phyloP scores from a whole-genome alignment of 2,888 invertebrate species.

The Cenopis cana region DNA sequence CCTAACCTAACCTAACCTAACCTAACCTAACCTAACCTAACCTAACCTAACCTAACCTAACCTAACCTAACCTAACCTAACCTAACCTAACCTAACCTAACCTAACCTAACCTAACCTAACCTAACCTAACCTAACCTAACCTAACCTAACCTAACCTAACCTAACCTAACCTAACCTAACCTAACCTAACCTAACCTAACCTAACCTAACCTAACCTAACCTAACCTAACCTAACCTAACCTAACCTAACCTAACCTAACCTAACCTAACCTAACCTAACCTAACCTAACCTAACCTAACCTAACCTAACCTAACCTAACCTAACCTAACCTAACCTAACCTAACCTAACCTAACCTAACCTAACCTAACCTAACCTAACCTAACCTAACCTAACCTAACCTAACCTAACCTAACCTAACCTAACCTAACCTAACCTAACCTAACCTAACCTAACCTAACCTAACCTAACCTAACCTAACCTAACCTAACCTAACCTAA shows the following conservation, averaged over 20 bases:
- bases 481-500: constrained; percentile 33
- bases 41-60: constrained; percentile 23
- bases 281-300: constrained; percentile 11
- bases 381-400: neutral
- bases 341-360: neutral
- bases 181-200: constrained; percentile 43
- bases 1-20: constrained; percentile 23
- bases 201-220: constrained; percentile 46
- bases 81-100: constrained; percentile 20
- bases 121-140: neutral
- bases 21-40: constrained; percentile 23
- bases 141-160: constrained; percentile 6
- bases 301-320: neutral
- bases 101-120: constrained; percentile 12
- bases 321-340: neutral
- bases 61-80: constrained; percentile 21
- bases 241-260: constrained; percentile 46
- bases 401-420: neutral
- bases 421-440: neutral
- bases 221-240: constrained; percentile 44
- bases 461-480: constrained; percentile 1
- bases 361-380: constrained; percentile 1
- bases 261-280: constrained; percentile 21
- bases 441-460: neutral
- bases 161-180: constrained; percentile 18